Evolutionary conservation across 2,888 invertebrate genomes (phyloP), one percentile per base, ranked within the genome.

Genomic region (Mythimna impura): DNA sequence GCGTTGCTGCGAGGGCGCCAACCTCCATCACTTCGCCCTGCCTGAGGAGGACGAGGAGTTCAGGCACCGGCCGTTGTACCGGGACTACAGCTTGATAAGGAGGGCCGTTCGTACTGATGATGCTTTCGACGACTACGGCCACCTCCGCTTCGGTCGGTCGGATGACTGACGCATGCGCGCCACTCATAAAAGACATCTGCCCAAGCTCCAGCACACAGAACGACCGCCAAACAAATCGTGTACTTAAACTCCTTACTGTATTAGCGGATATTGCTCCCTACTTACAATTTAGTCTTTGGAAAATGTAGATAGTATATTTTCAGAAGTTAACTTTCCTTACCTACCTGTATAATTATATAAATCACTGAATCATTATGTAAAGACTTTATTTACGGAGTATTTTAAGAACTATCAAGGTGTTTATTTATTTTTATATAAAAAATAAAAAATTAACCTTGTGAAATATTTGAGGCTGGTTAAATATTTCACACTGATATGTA

Each of bases 101-200:
- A 90, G 93, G 36, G 85, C 87, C 0, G 89, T 88, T 3, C 89
- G 94, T 85, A 96, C 97, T 2, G 97, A 97, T 55, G 97, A 97
- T 75, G 95, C 97, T 30, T 98, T 97, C 83, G 98, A 98, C 82
- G 98, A 98, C 89, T 98, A 98, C 85, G 98, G 98, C 2, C 98
- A 98, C 86, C 96, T 98, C 94, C 93, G 98, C 78, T 98, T 98
- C 87, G 98, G 98, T 17, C 96, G 97, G 78, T 97, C 97, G 71
- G 96, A 96, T 50, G 94, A 95, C 88, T 95, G 95, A 95, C 95
- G 84, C 77, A 80, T 82, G 74, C 85, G 67, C 71, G 67, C 71
- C 55, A 36, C 88, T 76, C 81, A 80, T 70, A 82, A 78, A 71
- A 85, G 86, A 85, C 81, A 84, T 30, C 78, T 71, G 66, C 73